phyloP scores from a whole-genome alignment of 2,113 vertebrate genomes.

The Diadophis punctatus region DNA sequence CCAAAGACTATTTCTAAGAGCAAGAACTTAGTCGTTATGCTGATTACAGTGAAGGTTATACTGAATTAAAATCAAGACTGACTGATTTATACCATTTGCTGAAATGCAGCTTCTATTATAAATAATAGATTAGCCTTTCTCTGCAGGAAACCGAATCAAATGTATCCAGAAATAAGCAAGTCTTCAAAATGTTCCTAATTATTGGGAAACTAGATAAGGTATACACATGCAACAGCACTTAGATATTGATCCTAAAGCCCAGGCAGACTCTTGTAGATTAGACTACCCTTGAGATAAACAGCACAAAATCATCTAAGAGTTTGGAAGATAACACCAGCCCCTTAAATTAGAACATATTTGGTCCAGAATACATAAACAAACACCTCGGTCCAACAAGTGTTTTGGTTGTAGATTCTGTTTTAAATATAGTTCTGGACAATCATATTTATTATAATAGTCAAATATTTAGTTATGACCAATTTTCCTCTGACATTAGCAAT shows the following conservation, averaged over 20 bases:
- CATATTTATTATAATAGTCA: not conserved
- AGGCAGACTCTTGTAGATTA: not conserved
- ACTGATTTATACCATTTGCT: not conserved
- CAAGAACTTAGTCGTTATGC: not conserved
- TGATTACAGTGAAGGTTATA: not conserved
- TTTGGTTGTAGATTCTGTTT: not conserved
- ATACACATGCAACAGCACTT: not conserved
- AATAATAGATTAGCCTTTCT: not conserved
- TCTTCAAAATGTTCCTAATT: not conserved
- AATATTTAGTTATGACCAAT: not conserved
- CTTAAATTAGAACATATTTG: not conserved
- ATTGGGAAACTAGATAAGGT: not conserved
- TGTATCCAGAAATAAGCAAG: not conserved
- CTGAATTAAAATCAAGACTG: not conserved
- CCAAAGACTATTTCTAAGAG: not conserved
- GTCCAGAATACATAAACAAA: not conserved
- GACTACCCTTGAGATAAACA: not conserved
- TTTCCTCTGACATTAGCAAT: no score
- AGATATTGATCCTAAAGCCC: not conserved
- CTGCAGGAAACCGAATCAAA: not conserved
- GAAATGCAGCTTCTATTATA: not conserved
- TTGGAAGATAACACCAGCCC: not conserved
- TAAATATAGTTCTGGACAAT: not conserved
- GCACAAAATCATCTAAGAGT: not conserved
- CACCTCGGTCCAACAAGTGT: not conserved